phyloP scores from a whole-genome alignment of 2,113 vertebrate species.

The Clupea harengus region DNA sequence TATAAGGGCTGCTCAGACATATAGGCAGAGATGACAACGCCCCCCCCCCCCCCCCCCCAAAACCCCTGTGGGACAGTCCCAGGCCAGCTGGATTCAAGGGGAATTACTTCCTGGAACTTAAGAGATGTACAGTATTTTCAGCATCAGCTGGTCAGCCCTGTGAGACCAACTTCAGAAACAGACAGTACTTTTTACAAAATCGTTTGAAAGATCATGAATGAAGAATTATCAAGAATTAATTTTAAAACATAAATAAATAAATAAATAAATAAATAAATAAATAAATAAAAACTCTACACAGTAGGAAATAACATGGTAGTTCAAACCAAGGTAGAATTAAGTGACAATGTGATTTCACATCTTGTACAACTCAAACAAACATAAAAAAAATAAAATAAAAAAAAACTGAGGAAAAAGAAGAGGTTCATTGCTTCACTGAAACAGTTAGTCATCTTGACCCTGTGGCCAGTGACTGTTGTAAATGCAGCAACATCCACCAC shows the following conservation, averaged over 20 bases:
- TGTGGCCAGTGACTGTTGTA: neutral
- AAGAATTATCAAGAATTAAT: no score
- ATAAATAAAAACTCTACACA: no score
- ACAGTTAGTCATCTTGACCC: neutral
- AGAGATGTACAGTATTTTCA: neutral
- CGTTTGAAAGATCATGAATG: no score
- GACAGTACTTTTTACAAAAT: no score
- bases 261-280: no score
- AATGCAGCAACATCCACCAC: neutral
- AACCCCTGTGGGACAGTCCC: neutral
- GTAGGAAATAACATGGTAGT: no score
- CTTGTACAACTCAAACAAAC: neutral
- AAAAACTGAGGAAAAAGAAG: no score
- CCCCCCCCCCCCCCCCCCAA: neutral
- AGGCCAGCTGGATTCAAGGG: neutral
- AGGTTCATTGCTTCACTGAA: neutral
- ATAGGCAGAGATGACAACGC: neutral
- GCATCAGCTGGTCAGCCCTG: neutral
- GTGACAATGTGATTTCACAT: no score
- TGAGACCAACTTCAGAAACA: no score
- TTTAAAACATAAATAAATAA: no score
- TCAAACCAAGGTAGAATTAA: no score
- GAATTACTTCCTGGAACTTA: neutral
- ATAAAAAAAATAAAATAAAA: neutral
- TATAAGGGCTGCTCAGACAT: neutral